Base-by-base conservation (phyloP, 2,888 invertebrate genomes). In the Germaria angustata region DNA sequence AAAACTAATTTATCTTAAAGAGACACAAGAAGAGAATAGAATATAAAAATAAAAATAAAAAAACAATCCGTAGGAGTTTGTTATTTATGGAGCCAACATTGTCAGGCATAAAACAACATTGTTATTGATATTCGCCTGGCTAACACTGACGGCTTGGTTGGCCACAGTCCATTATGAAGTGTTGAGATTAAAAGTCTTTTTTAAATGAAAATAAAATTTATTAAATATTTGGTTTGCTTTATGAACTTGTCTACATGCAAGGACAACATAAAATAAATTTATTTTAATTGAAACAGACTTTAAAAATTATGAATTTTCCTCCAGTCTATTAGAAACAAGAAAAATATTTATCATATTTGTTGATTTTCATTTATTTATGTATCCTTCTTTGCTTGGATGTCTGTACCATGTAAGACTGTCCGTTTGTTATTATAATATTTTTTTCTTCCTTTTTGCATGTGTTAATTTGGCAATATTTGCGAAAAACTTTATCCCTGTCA, bases 391-490 rank as follows among this genome's bases (percentile, higher is more conserved):
- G 8, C 46, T 28, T n/a, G n/a, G n/a, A n/a, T n/a, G n/a, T n/a
- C 28, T 53, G 32, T 68, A 32, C 44, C 7, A 49, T 46, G 20
- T n/a, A n/a, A n/a, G n/a, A 17, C 8, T 17, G 34, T 5, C 13
- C 2, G 15, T 65, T 39, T 65, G 11, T 34, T 46, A 28, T 24
- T 68, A 44, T 44, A 9, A 24, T 51, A 24, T 51, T 65, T 65
- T 41, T 76, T 39, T 51, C 65, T 39, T 36, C 49, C 22, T 32
- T 28, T 73, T 20, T 63, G 34, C 79, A 61, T 82, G 75, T 82
- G 82, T 79, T 82, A 82, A 82, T 82, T 79, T 82, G 82, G 79
- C 79, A 82, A 82, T 82, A 79, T 82, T 82, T 82, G 75, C 61
- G 51, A 76, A 65, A 66, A 82, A 59, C 66, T 71, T 82, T 82